Conservation (phyloP, 2,888 invertebrate genomes). For the Opisthograptis luteolata region DNA sequence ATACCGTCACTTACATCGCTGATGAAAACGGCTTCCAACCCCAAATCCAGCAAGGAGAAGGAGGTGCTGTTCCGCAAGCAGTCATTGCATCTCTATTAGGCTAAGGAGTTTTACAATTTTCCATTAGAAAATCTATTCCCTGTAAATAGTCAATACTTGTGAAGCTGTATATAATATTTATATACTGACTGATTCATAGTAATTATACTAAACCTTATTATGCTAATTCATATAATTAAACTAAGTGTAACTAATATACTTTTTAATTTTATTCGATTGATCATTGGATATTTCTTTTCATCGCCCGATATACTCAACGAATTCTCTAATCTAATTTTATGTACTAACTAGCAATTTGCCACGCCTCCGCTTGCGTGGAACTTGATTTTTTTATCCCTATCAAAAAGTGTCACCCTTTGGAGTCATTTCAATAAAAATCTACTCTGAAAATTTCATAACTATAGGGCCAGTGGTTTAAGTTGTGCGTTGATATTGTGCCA, state of each 20-base stretch:
- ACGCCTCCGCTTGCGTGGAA: too few relatives aligned
- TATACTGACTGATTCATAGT: slow-evolving; percentile 58
- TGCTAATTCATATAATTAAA: slow-evolving; percentile 9
- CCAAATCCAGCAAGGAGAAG: slow-evolving; percentile 70
- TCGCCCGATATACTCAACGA: too few relatives aligned
- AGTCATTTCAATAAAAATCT: too few relatives aligned
- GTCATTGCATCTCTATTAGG: slow-evolving; percentile 71
- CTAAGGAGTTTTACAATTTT: slow-evolving; percentile 48
- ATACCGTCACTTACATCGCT: slow-evolving; percentile 85
- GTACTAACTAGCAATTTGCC: too few relatives aligned
- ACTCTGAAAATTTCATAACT: too few relatives aligned
- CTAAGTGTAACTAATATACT: slow-evolving; percentile 7
- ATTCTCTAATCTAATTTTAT: too few relatives aligned
- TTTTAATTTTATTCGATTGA: too few relatives aligned
- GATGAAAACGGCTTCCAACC: slow-evolving; percentile 82
- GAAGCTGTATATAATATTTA: slow-evolving; percentile 79
- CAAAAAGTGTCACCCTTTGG: too few relatives aligned
- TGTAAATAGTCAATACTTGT: slow-evolving; percentile 56
- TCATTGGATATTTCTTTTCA: too few relatives aligned
- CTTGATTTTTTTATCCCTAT: too few relatives aligned
- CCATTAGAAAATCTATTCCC: slow-evolving; percentile 36
- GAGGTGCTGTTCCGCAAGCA: slow-evolving; percentile 63
- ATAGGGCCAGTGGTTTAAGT: too few relatives aligned
- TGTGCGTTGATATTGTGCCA: too few relatives aligned
- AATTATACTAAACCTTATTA: slow-evolving; percentile 21